Percentiles rank a stretch among this genome's conserved stretches.
Evolutionary conservation across 1,140 invertebrate genomes (phyloP).

Genomic region (Sarcophaga peregrina): DNA sequence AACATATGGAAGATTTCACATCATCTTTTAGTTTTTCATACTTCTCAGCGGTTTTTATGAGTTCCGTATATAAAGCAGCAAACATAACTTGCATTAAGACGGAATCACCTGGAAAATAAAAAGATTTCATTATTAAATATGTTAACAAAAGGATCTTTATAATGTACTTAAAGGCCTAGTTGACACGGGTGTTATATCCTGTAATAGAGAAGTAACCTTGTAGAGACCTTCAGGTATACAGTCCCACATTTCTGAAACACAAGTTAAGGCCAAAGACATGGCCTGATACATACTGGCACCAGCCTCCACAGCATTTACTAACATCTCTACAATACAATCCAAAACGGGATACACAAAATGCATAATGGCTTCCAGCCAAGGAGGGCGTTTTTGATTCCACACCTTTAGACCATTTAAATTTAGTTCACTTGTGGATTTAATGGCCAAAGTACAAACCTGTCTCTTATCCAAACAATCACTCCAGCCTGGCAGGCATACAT

Average conservation of each 20-base stretch:
- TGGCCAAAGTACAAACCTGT: slow-evolving; percentile 68
- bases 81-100: slow-evolving; percentile 76
- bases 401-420: slow-evolving; percentile 55
- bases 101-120: slow-evolving; percentile 68
- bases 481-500: slow-evolving; percentile 71
- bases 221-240: slow-evolving; percentile 72
- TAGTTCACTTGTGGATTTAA: not conserved
- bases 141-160: not conserved
- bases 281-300: slow-evolving; percentile 81
- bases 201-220: slow-evolving; percentile 70
- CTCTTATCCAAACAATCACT: slow-evolving; percentile 76
- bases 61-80: slow-evolving; percentile 71
- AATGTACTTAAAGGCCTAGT: slow-evolving; percentile 70
- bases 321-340: slow-evolving; percentile 72
- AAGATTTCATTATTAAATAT: not conserved
- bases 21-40: slow-evolving; percentile 64
- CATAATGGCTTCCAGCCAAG: slow-evolving; percentile 78
- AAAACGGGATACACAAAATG: slow-evolving; percentile 72
- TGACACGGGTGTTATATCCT: slow-evolving; percentile 75
- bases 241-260: slow-evolving; percentile 74
- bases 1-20: slow-evolving; percentile 63
- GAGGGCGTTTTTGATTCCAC: slow-evolving; percentile 80
- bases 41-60: slow-evolving; percentile 68
- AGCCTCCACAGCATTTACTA: slow-evolving; percentile 73
- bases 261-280: slow-evolving; percentile 77